phyloP scores from a whole-genome alignment of 2,113 vertebrate genomes.

The Callospermophilus lateralis region DNA sequence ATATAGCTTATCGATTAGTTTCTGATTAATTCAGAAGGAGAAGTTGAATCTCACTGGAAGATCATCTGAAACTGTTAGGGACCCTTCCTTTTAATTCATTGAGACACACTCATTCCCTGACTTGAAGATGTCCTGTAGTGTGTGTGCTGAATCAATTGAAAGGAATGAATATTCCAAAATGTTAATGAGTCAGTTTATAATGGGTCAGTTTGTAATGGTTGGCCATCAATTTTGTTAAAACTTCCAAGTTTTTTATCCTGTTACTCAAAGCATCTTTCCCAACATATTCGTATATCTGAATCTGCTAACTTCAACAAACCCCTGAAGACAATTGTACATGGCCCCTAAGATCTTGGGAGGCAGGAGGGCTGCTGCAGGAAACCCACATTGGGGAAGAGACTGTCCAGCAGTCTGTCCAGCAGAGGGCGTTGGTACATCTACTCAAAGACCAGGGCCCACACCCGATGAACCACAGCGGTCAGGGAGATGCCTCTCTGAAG shows the following conservation, averaged over 20 bases:
- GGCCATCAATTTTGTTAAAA: neutral
- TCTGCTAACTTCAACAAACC: neutral
- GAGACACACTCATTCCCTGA: neutral
- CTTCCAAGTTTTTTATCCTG: neutral
- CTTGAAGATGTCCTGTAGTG: neutral
- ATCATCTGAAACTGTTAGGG: neutral
- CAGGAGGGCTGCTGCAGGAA: neutral
- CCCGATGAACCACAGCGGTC: neutral
- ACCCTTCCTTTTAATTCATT: neutral
- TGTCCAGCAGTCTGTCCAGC: constrained; percentile 23
- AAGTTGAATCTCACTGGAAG: neutral
- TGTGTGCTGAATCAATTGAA: neutral
- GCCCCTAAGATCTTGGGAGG: neutral
- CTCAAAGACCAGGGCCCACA: neutral
- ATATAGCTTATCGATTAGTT: no score
- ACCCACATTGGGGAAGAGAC: neutral
- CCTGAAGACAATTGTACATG: neutral
- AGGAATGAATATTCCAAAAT: neutral
- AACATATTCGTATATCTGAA: neutral
- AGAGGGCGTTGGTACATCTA: constrained; percentile 64
- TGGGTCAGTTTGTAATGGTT: neutral
- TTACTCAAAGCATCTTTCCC: neutral
- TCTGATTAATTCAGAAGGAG: neutral
- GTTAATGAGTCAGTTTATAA: neutral
- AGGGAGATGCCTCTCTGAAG: neutral